Conservation (phyloP, 2,113 vertebrate genomes). For the Lycaon pictus region DNA sequence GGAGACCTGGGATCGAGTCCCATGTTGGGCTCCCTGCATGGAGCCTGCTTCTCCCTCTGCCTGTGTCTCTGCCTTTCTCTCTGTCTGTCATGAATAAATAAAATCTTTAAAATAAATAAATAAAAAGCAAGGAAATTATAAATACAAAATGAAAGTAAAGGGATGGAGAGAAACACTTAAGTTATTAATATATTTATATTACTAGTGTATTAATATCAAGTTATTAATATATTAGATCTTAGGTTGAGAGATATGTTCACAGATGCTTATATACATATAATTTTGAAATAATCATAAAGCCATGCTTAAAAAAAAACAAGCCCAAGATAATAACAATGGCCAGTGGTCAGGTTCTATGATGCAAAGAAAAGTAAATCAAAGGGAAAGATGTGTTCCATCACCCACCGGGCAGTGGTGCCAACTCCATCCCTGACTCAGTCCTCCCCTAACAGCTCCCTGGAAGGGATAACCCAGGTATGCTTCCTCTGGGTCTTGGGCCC, state of each 20-base stretch:
- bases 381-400: not conserved
- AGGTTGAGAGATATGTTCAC: not conserved
- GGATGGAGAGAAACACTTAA: not conserved
- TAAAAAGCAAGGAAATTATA: not conserved
- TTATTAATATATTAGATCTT: slow-evolving; percentile 34
- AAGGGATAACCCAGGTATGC: not conserved
- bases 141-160: slow-evolving; percentile 9
- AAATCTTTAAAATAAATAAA: too few relatives aligned
- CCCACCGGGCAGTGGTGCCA: not conserved
- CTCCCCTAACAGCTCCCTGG: too few relatives aligned
- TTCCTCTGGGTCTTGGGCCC: not conserved
- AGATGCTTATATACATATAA: not conserved
- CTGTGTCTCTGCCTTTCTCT: too few relatives aligned
- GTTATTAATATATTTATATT: not conserved
- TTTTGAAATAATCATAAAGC: slow-evolving; percentile 3
- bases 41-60: too few relatives aligned
- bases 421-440: not conserved
- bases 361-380: not conserved
- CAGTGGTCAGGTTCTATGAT: not conserved
- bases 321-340: not conserved
- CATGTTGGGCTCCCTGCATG: too few relatives aligned
- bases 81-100: too few relatives aligned
- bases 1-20: too few relatives aligned
- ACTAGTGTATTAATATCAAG: not conserved
- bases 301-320: not conserved